Evolutionary conservation across 30 jellyfish, hydroid and myxozoan genomes (phyloP).

Genomic region (Aurelia coerulea): DNA sequence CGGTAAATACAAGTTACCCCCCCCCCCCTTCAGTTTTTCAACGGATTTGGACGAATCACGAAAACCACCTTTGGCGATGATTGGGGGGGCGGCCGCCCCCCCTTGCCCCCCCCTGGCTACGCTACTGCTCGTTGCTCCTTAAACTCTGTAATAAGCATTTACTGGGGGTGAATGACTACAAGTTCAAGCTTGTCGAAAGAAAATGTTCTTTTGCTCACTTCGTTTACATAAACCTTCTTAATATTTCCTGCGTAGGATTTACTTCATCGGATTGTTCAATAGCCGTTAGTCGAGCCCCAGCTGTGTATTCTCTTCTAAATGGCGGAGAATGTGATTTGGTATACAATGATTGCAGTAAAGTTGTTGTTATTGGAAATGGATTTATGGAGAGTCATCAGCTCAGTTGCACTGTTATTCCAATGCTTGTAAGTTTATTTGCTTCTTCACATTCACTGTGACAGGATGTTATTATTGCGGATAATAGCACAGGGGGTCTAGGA

Average conservation of each 20-base stretch:
- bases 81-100: too few species aligned
- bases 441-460: not conserved
- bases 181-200: not conserved
- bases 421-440: constrained; percentile 40
- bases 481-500: too few species aligned
- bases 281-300: constrained; percentile 68
- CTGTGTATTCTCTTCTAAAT: constrained; percentile 39
- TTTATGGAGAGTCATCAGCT: constrained; percentile 78
- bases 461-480: not conserved
- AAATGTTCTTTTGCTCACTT: not conserved
- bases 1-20: too few species aligned
- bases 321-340: constrained; percentile 53
- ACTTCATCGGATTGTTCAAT: constrained; percentile 72
- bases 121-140: too few species aligned
- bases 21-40: too few species aligned
- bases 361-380: constrained; percentile 68
- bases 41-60: too few species aligned
- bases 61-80: too few species aligned
- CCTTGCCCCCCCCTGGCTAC: too few species aligned
- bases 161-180: too few species aligned
- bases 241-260: constrained; percentile 29
- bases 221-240: not conserved
- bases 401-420: constrained; percentile 66
- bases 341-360: constrained; percentile 64
- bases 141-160: too few species aligned